These are phyloP conservation scores for Epicauta chinensis DNA, from an alignment of 1,140 invertebrate genomes.

Conservation along the genomic window DNA sequence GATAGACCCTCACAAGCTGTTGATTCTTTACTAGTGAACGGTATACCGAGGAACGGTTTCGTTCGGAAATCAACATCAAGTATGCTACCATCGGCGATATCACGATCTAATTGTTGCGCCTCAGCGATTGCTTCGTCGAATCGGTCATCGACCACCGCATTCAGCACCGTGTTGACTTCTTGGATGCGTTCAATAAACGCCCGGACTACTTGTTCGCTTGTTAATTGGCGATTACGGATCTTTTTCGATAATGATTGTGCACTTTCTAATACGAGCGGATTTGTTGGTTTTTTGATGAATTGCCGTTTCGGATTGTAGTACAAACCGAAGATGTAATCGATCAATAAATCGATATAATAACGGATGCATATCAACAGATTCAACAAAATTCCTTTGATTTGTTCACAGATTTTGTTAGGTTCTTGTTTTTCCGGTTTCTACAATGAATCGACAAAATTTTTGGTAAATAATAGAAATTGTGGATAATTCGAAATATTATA, in stretches of 20 bases:
- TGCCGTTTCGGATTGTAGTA: conserved; percentile 51
- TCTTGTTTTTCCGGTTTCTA: too few species aligned
- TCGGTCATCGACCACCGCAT: conserved; percentile 75
- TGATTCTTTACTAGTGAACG: conserved; percentile 68
- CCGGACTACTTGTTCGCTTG: conserved; percentile 63
- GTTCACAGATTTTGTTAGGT: too few species aligned
- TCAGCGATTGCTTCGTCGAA: conserved; percentile 70
- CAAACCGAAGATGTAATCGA: conserved; percentile 47
- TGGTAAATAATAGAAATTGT: too few species aligned
- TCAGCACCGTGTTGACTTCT: conserved; percentile 70
- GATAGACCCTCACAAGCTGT: conserved; percentile 54
- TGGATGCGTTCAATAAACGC: conserved; percentile 72
- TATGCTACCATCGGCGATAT: conserved; percentile 50
- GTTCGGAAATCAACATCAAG: conserved; percentile 51
- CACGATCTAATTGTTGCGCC: conserved; percentile 63
- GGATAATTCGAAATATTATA: too few species aligned
- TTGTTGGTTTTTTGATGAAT: conserved; percentile 50
- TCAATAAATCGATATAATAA: conserved; percentile 39
- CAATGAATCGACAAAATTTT: too few species aligned
- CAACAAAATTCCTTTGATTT: too few species aligned
- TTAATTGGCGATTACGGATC: conserved; percentile 58
- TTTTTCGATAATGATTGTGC: conserved; percentile 55
- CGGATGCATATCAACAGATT: conserved; percentile 8
- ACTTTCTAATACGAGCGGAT: conserved; percentile 57
- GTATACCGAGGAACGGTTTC: conserved; percentile 72